phyloP scores from a whole-genome alignment of 2,113 vertebrate genomes.

The Hyla sarda region DNA sequence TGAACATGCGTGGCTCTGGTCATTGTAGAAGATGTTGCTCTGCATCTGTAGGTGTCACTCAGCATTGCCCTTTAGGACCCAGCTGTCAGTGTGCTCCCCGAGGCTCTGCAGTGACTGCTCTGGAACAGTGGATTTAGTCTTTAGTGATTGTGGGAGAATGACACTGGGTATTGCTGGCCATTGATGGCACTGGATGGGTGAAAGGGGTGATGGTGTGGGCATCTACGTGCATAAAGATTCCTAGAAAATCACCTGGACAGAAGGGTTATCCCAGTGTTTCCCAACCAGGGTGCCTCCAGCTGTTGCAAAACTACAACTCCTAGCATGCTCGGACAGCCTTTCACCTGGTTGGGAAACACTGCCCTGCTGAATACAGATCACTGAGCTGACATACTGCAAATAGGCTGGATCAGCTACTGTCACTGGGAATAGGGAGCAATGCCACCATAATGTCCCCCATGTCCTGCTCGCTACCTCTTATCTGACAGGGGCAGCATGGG shows the following conservation, averaged over 20 bases:
- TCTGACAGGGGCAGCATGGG: not conserved
- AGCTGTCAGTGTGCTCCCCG: not conserved
- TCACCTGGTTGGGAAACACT: too few relatives aligned
- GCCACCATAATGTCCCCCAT: not conserved
- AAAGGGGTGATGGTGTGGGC: not conserved
- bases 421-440: not conserved
- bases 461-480: not conserved
- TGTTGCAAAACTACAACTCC: too few relatives aligned
- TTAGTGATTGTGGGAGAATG: not conserved
- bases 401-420: not conserved
- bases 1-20: not conserved
- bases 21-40: not conserved
- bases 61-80: not conserved
- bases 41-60: not conserved
- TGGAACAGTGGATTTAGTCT: not conserved
- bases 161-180: not conserved
- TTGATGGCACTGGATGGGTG: not conserved
- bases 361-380: not conserved
- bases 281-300: too few relatives aligned
- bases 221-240: not conserved
- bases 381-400: constrained; percentile 4
- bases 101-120: constrained; percentile 11
- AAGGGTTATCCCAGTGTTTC: not conserved
- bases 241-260: not conserved
- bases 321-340: too few relatives aligned